Evolutionary conservation across 1,140 invertebrate genomes (phyloP), one percentile per base, ranked within the genome.

Genomic region (Zaprionus kolodkinae): DNA sequence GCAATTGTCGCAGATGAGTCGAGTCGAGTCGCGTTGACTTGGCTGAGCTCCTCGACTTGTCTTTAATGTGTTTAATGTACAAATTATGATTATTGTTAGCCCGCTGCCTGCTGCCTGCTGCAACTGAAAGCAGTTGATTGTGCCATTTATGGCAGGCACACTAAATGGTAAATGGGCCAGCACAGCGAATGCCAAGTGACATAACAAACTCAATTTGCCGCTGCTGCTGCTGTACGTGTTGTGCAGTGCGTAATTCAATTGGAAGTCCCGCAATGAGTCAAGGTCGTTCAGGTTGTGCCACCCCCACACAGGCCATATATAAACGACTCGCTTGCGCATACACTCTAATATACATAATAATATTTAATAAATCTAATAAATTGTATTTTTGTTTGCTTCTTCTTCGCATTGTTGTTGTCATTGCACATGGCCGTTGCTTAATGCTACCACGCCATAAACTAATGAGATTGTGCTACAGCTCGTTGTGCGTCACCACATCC

Each of bases 401-500:
- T 21, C 21, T 21, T 21, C 21, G 21, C 11, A 12, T 62, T 68
- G 62, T 57, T 35, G 38, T 67, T 56, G 35, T 68, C 74, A 85
- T 89, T 88, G 85, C 84, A 88, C 84, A 78, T 79, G 76, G 75
- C 72, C 68, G 75, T 88, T 89, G 78, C 85, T 79, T 89, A 88
- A 84, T 74, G 78, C 78, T 88, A 72, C 67, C 33, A 61, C 63
- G 69, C 52, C 72, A 87, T 88, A 89, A 84, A 79, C 80, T 89
- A 89, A 81, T 89, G 85, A 89, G 85, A 89, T 89, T 79, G 40
- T 79, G 45, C 71, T 88, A 88, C 43, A 69, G 71, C 45, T 83
- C 75, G 61, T 92, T 89, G 68, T 73, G 87, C 13, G 72, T 61
- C 61, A 92, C 75, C 52, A 95, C 87, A 17, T 93, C 94, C 79